Evolutionary conservation across 1,140 invertebrate species (phyloP), one percentile per base, ranked within the genome.

Genomic region (Proctacanthus coquilletti): DNA sequence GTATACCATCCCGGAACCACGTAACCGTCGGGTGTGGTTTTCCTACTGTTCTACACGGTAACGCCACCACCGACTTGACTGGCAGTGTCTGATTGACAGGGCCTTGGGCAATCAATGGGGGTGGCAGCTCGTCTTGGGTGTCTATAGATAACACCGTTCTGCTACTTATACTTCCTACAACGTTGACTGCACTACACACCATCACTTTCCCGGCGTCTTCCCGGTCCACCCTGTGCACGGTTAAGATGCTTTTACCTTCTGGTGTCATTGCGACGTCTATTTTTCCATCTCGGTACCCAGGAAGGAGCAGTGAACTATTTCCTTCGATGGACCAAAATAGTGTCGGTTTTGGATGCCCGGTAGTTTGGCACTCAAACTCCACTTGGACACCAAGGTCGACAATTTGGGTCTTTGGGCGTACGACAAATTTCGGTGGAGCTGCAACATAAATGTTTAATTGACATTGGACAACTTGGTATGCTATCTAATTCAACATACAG

Each of bases 41-140:
- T 10, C 84, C 84, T 32, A 74, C 68, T 0, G 80, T 80, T 48
- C 71, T 68, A 44, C 87, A 93, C 4, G 74, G 75, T 46, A 92
- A 65, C 47, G 76, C 70, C 15, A 82, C 85, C 40, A 80, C 68
- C 38, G 76, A 77, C 59, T 78, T 72, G 20, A 80, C 64, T 36
- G 79, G 78, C 50, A 80, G 64, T 8, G 89, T 95, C 70, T 94
- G 89, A 66, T 94, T 93, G 46, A 81, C 76, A 27, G 88, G 87
- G 20, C 86, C 87, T 45, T 79, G 66, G 43, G 75, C 71, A 51
- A 95, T 93, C 41, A 92, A 75, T 37, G 89, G 89, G 25, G 89
- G 89, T 42, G 84, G 83, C 41, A 72, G 61, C 54, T 80, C 76
- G 56, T 80, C 77, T 61, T 75, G 74, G 51, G 79, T 79, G 42